phyloP scores from a whole-genome alignment of 2,797 vertebrate genomes.

The Lagorchestes hirsutus region DNA sequence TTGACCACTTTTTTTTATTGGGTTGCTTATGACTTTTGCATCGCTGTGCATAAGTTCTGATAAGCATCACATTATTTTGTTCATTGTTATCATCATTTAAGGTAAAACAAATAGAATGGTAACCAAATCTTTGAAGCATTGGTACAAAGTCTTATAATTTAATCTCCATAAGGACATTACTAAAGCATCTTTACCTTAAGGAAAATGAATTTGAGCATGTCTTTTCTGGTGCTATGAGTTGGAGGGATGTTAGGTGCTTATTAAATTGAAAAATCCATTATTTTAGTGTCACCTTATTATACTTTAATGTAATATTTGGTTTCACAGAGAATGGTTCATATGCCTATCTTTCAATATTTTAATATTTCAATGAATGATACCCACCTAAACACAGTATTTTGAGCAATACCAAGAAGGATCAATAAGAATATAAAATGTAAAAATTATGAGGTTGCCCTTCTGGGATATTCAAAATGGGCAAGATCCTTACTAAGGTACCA shows the following conservation, averaged over 20 bases:
- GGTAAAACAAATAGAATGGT: too few relatives aligned
- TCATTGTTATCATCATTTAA: too few relatives aligned
- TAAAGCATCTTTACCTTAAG: neutral
- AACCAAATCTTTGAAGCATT: neutral
- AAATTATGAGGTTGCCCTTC: neutral
- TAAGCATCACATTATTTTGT: neutral
- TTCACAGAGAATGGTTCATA: neutral
- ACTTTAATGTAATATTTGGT: neutral
- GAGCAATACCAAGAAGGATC: neutral
- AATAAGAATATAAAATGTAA: neutral
- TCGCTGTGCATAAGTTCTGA: too few relatives aligned
- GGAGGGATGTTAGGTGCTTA: neutral
- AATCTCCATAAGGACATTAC: neutral
- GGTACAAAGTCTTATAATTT: neutral
- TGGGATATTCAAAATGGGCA: neutral
- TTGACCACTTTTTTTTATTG: neutral
- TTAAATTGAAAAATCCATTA: neutral
- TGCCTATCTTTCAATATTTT: neutral
- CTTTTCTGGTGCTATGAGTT: neutral
- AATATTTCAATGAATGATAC: neutral
- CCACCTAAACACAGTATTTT: neutral
- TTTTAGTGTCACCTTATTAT: neutral
- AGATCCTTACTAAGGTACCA: neutral
- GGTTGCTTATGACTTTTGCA: too few relatives aligned
- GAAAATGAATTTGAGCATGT: neutral